phyloP scores from a whole-genome alignment of 2,113 vertebrate genomes.

The Urocynchramus pylzowi region DNA sequence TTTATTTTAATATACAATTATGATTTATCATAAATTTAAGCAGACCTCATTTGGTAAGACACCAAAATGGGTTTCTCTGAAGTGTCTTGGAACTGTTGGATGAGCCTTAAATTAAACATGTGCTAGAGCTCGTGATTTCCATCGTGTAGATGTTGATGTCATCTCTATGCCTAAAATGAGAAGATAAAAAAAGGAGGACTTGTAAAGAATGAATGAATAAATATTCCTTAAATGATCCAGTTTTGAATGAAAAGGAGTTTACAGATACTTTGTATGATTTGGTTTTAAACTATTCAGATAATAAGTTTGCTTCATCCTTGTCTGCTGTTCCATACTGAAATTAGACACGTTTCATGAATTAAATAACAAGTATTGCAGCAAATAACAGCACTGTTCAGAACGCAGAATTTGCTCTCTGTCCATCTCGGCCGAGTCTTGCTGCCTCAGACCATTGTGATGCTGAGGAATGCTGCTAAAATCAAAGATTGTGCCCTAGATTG shows the following conservation, averaged over 20 bases:
- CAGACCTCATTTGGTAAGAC: background rate
- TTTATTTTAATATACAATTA: conserved; percentile 1
- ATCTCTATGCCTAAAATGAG: conserved; percentile 2
- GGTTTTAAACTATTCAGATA: background rate
- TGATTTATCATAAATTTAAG: background rate
- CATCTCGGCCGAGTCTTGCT: background rate
- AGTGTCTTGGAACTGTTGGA: conserved; percentile 24
- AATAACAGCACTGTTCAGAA: background rate
- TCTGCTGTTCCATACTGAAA: background rate
- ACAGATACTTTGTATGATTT: background rate
- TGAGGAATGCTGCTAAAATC: background rate
- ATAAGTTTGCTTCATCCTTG: background rate
- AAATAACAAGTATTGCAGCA: background rate
- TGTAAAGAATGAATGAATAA: conserved; percentile 1
- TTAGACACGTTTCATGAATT: background rate
- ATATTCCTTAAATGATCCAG: background rate
- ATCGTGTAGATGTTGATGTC: conserved; percentile 27
- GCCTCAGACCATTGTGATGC: background rate
- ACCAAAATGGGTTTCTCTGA: background rate
- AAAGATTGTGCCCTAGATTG: background rate
- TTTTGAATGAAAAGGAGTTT: background rate
- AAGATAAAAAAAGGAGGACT: background rate
- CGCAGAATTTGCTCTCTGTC: background rate
- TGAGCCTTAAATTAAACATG: conserved; percentile 42
- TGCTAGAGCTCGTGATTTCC: conserved; percentile 8